Conservation (phyloP, 1,140 invertebrate genomes). For the Drosophila sulfurigaster region DNA sequence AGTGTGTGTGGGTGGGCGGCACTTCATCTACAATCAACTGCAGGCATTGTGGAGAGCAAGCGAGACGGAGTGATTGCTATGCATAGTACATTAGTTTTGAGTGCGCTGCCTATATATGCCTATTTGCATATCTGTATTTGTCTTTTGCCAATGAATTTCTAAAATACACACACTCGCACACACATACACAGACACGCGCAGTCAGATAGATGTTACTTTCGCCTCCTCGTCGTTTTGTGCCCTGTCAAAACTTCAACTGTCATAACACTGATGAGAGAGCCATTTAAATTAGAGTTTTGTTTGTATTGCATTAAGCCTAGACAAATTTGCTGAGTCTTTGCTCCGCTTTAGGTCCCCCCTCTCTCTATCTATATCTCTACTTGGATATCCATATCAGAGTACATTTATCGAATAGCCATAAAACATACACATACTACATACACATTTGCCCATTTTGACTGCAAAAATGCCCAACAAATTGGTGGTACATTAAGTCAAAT, state of each 20-base stretch:
- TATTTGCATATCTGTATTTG: slow-evolving; percentile 82
- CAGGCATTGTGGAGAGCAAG: slow-evolving; percentile 58
- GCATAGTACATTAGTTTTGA: slow-evolving; percentile 79
- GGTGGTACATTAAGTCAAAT: slow-evolving; percentile 30
- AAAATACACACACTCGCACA: slow-evolving; percentile 50
- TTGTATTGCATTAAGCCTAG: slow-evolving; percentile 76
- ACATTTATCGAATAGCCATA: slow-evolving; percentile 30
- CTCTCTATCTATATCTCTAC: slow-evolving; percentile 5
- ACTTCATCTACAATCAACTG: slow-evolving; percentile 74
- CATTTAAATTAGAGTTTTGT: slow-evolving; percentile 77
- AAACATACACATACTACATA: slow-evolving; percentile 2
- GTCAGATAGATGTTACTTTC: not conserved
- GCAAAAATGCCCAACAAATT: slow-evolving; percentile 20
- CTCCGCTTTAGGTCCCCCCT: not conserved
- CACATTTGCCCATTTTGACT: slow-evolving; percentile 1
- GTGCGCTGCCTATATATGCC: slow-evolving; percentile 75
- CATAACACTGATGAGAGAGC: slow-evolving; percentile 74
- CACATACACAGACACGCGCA: not conserved
- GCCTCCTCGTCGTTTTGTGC: slow-evolving; percentile 7
- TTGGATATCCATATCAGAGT: slow-evolving; percentile 2
- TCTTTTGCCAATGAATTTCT: slow-evolving; percentile 80
- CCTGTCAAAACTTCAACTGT: slow-evolving; percentile 78
- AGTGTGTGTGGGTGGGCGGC: slow-evolving; percentile 21
- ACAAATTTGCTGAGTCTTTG: slow-evolving; percentile 55
- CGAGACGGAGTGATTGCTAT: slow-evolving; percentile 29